phyloP scores from a whole-genome alignment of 1,140 invertebrate genomes.

The Nylanderia fulva region DNA sequence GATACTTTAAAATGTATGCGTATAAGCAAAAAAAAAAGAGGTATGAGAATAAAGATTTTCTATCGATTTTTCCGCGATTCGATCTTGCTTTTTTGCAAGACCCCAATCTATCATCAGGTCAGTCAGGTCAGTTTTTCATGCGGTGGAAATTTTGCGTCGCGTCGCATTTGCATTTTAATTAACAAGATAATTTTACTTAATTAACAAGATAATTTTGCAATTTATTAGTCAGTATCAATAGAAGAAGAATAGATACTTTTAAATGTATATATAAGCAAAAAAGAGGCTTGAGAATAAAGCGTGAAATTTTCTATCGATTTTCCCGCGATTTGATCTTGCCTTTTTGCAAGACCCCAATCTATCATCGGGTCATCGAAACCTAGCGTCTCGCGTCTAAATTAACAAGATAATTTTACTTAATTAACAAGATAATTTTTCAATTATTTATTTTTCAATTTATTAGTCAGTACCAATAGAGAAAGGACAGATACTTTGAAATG shows the following conservation, averaged over 20 bases:
- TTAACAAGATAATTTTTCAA: no score
- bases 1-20: no score
- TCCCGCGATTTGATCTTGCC: neutral
- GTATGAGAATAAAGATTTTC: neutral
- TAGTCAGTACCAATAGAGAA: neutral
- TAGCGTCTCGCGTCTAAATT: neutral
- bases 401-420: no score
- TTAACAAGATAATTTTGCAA: no score
- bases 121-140: no score
- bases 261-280: neutral
- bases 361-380: constrained; percentile 8
- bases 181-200: no score
- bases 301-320: neutral
- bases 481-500: no score
- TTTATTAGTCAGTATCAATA: neutral
- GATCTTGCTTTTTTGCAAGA: neutral
- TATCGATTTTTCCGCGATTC: neutral
- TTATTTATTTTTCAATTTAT: constrained; percentile 9
- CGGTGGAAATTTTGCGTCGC: constrained; percentile 11
- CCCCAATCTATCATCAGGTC: constrained; percentile 3
- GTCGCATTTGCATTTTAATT: no score
- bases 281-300: neutral
- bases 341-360: neutral
- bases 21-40: neutral
- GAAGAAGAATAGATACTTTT: no score